Base-by-base conservation (phyloP, 2,113 vertebrate genomes). In the Sialia sialis region DNA sequence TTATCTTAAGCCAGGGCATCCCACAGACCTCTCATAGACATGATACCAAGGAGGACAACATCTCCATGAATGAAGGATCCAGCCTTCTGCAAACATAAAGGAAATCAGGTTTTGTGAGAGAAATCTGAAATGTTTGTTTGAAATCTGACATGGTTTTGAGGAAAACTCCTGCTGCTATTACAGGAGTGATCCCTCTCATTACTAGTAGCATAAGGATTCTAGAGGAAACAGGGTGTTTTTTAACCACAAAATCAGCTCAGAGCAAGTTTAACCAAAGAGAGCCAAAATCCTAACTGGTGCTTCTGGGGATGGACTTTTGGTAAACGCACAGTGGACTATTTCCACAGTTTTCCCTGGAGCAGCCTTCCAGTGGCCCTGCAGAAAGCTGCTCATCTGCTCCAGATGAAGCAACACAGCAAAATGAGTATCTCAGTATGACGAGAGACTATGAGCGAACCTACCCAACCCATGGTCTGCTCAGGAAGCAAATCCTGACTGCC, bases 361-460 rank as follows among this genome's bases (percentile, higher is more conserved):
- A 85, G 52, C 30, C 39, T 95, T 69, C 39, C 48, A 52, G 36
- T 32, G 59, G 56, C 48, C 66, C 56, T 64, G 56, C 10, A 36
- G 44, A 74, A 84, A 87, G 72, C 30, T 26, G 30, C 44, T 91
- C 39, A 39, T 67, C 55, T 68, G 30, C 54, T 91, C 44, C 75
- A 68, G 44, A 16, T 51, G 81, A 87, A 87, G 69, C 34, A 75
- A 75, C 16, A 20, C 8, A 73, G 44, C 32, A 73, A 78, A 93
- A 76, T 39, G 0, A 87, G 0, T 76, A 59, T 25, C 54, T 68
- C 73, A 54, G 29, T 29, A 13, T 5, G 38, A 52, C 0, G 0
- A 90, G 48, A 72, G 67, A 9, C 78, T 82, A 6, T 4, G 17
- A 76, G 41, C 0, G 27, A 93, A 54, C 56, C 81, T 89, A 41